phyloP scores from a whole-genome alignment of 2,113 vertebrate species.

The Chaetops frenatus region DNA sequence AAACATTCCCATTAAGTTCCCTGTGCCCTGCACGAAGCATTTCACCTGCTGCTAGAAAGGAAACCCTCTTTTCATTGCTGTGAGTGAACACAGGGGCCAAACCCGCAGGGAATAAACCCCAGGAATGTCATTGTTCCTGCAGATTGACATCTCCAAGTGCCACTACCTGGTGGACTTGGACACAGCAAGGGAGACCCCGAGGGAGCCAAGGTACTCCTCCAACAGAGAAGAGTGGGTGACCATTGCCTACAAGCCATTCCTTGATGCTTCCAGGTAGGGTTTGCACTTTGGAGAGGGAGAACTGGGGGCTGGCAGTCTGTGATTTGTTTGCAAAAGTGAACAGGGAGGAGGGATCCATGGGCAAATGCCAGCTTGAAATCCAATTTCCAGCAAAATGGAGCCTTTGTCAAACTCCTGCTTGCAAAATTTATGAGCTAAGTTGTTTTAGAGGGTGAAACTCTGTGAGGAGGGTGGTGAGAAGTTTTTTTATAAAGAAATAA shows the following conservation, averaged over 20 bases:
- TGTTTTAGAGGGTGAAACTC: neutral
- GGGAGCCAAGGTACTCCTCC: slow-evolving; percentile 86
- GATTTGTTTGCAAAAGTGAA: neutral
- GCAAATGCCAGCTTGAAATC: neutral
- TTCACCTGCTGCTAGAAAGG: neutral
- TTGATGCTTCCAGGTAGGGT: slow-evolving; percentile 86
- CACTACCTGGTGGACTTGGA: slow-evolving; percentile 96
- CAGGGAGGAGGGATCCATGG: neutral
- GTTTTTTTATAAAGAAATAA: neutral
- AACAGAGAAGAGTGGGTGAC: slow-evolving; percentile 87
- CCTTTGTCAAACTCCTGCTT: neutral
- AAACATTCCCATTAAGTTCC: neutral
- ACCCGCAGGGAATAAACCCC: neutral
- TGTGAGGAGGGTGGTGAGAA: neutral
- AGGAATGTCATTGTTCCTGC: neutral
- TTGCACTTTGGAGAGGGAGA: neutral
- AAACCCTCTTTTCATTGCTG: neutral
- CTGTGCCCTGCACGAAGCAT: neutral
- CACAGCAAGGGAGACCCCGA: slow-evolving; percentile 68
- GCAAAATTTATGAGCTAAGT: neutral
- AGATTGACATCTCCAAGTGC: slow-evolving; percentile 90
- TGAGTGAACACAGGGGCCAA: neutral
- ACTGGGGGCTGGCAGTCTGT: neutral
- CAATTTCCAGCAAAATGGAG: neutral
- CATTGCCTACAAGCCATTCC: slow-evolving; percentile 89